Evolutionary conservation across 2,888 invertebrate genomes (phyloP), one percentile per base, ranked within the genome.

Genomic region (Drosophila emarginata): DNA sequence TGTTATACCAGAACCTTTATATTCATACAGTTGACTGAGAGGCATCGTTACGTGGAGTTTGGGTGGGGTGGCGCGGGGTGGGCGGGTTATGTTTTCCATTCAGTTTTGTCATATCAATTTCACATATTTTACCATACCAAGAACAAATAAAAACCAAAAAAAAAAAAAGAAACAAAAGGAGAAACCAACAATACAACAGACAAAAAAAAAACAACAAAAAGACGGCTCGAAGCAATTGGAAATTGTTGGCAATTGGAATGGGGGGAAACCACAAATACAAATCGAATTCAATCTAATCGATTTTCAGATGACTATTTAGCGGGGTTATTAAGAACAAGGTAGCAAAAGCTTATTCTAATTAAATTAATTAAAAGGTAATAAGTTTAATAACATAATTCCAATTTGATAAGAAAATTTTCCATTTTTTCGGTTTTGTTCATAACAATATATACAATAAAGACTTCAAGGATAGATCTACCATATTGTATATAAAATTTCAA

Each of bases 101-200:
- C 32, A 36, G 15, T 37, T 69, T 66, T 62, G 61, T 74, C 64
- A 70, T 74, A 74, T 74, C 70, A 74, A 74, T 74, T 70, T 73
- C 61, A 69, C 66, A 74, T 74, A 74, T 74, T 74, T 74, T 74
- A 74, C 11, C 32, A 32, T 61, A 59, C 36, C 61, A 61, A 54
- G 36, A 63, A 69, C 63, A 68, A 59, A 69, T 50, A 63, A 59
- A 69, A 58, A 69, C 59, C 59, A 59, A 69, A 58, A 63, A 54
- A 69, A 45, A 56, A 58, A 64, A 26, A 18, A 59, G 23, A 23
- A 23, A 23, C 26, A 14, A 26, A 59, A 58, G 11, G 39, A 54
- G 39, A 61, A 59, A 56, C 52, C 14, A 6, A 52, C 52, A 52
- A 28, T 21, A 32, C 9, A 32, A 32, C 32, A 32, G 11, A 2